Base-by-base conservation (phyloP, 2,888 invertebrate species). In the Nomada hirtipes region DNA sequence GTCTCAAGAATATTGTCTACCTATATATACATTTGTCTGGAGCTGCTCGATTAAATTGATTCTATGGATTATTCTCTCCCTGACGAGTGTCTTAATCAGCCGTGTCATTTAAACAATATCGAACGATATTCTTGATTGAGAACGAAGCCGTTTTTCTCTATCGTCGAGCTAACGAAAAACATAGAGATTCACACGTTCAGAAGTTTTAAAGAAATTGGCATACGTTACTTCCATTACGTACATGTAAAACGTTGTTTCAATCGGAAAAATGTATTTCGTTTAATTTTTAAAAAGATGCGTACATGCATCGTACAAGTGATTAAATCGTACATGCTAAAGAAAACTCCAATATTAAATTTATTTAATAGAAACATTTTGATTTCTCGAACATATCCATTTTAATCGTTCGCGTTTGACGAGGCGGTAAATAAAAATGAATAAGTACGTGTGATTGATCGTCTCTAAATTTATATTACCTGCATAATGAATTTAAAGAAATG, bases 161-260 rank as follows among this genome's bases (percentile, higher is more conserved):
- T 75, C 61, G 73, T 77, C 77, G 86, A 79, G 64, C 77, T 57
- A 72, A 70, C 83, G 78, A 85, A 74, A 77, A 76, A 76, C 79
- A 82, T 76, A 60, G 52, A 67, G 47, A 67, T 71, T 55, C 60
- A 61, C 29, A 26, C 20, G 64, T 79, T 20, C 52, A 59, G 50
- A 52, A 18, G 23, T 71, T 77, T 36, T 59, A 26, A 11, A 42
- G 20, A 65, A 74, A 61, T 11, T 70, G 60, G 42, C 4, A 20
- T 36, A 77, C 23, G 36, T 57, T 72, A 20, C 11, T 52, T 63
- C n/a, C 20, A 71, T 71, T 23, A 15, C 15, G 18, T 23, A 36
- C 50, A 52, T 10, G 42, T 29, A 18, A 59, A 47, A 64, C 42
- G 36, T 26, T 59, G 47, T 50, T 79, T 64, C 73, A 55, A 59